These are phyloP conservation scores for Ctenochaetus hawaiiensis DNA, from an alignment of 2,797 vertebrate genomes.

Conservation along the genomic window DNA sequence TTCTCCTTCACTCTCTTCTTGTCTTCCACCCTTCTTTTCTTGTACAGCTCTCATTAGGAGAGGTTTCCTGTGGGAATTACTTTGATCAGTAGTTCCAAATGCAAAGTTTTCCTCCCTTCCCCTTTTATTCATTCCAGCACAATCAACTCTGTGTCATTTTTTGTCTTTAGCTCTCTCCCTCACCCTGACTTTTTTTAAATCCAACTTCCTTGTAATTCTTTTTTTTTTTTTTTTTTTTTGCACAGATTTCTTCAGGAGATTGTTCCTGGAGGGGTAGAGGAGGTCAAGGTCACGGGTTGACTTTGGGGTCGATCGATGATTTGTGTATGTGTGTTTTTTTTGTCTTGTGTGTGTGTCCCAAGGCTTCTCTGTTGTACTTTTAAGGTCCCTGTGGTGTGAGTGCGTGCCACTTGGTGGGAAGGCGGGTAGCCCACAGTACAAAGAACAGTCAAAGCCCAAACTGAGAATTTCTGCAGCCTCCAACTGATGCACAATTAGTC, in stretches of 20 bases:
- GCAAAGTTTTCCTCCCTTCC: conserved; percentile 74
- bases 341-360: conserved; percentile 54
- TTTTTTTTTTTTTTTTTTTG: conserved; percentile 22
- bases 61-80: conserved; percentile 78
- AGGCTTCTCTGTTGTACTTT: conserved; percentile 65
- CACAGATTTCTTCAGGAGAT: conserved; percentile 50
- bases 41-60: conserved; percentile 81
- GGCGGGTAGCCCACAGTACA: conserved; percentile 47
- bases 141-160: conserved; percentile 71
- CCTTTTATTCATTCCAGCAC: conserved; percentile 70
- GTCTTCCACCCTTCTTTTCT: conserved; percentile 68
- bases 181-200: conserved; percentile 47
- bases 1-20: conserved; percentile 59
- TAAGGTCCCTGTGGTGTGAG: conserved; percentile 56
- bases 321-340: conserved; percentile 45
- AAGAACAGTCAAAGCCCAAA: conserved; percentile 56
- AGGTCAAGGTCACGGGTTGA: conserved; percentile 69
- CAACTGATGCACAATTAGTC: conserved; percentile 71
- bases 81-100: conserved; percentile 84
- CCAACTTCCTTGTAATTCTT: conserved; percentile 50
- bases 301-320: conserved; percentile 71
- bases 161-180: conserved; percentile 48
- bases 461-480: conserved; percentile 58
- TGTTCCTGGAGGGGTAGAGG: conserved; percentile 46
- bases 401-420: conserved; percentile 68